Conservation (phyloP, 2,113 vertebrate species). For the Psammodynastes pulverulentus region DNA sequence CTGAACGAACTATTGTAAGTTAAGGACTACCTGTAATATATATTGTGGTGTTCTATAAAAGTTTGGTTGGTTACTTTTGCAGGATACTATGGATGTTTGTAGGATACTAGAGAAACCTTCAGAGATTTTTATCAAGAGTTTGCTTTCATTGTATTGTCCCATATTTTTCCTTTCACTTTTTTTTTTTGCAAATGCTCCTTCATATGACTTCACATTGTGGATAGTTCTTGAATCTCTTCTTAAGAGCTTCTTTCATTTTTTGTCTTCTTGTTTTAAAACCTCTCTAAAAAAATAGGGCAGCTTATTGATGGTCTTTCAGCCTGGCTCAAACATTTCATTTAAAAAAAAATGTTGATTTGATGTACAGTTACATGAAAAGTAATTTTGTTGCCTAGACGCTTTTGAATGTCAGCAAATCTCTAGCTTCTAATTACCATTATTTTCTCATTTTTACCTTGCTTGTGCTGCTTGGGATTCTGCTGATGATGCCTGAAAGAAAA, state of each 20-base stretch:
- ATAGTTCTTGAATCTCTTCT: constrained; percentile 25
- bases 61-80: neutral
- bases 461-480: constrained; percentile 29
- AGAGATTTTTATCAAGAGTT: constrained; percentile 6
- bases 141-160: neutral
- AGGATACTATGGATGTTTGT: neutral
- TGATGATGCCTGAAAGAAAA: constrained; percentile 24
- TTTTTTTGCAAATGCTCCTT: neutral
- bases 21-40: neutral
- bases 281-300: constrained; percentile 40
- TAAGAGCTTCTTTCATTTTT: constrained; percentile 10
- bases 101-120: neutral
- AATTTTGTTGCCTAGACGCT: constrained; percentile 51
- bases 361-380: constrained; percentile 46
- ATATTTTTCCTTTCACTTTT: neutral
- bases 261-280: constrained; percentile 23
- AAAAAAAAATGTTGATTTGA: constrained; percentile 45
- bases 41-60: neutral
- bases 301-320: constrained; percentile 37
- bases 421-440: constrained; percentile 55
- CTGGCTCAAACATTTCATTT: constrained; percentile 48
- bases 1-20: neutral
- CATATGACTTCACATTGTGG: neutral
- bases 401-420: constrained; percentile 60
- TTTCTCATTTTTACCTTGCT: constrained; percentile 6